Evolutionary conservation across 1,140 invertebrate species (phyloP), one percentile per base, ranked within the genome.

Genomic region (Uloborus diversus): DNA sequence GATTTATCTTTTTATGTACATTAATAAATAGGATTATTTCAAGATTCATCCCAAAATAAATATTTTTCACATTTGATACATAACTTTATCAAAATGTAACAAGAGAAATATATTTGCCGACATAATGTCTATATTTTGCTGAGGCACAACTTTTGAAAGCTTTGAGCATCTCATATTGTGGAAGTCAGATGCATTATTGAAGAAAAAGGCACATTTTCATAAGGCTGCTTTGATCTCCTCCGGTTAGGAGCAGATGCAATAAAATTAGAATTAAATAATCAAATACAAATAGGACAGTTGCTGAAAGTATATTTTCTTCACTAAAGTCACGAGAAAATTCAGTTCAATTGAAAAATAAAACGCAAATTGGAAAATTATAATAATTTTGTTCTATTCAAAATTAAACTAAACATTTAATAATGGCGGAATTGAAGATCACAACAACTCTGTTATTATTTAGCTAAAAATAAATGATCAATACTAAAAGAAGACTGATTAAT

Each of bases 11-110:
- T 25, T 25, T 14, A 42, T 23, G 32, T 30, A 49, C 49, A n/a
- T 73, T 62, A 56, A 73, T 62, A 73, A 73, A 62, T 62, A 73
- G 25, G 70, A 73, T 27, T 59, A 53, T 62, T 4, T 51, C 57
- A 73, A 73, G 57, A 62, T 73, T 3, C 32, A 20, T 20, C 37
- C 62, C 57, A 62, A 62, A 73, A 62, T 73, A 73, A 47, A 49
- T 28, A 51, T 33, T 42, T 33, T n/a, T 33, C 27, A 51, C 30
- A 4, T 32, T n/a, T 13, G 33, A 73, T 33, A 73, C 53, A 35
- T 42, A 42, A 47, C 4, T 1, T 73, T 59, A 23, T 69, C 33
- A 53, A 62, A 33, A 33, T 49, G 20, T 49, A 73, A 73, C 70
- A 73, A 73, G 37, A 62, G 62, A 73, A 37, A 51, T 33, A 49